Percentiles rank a stretch among this genome's conserved stretches.
phyloP scores from a whole-genome alignment of 2,113 vertebrate genomes.

The Baryphthengus martii region DNA sequence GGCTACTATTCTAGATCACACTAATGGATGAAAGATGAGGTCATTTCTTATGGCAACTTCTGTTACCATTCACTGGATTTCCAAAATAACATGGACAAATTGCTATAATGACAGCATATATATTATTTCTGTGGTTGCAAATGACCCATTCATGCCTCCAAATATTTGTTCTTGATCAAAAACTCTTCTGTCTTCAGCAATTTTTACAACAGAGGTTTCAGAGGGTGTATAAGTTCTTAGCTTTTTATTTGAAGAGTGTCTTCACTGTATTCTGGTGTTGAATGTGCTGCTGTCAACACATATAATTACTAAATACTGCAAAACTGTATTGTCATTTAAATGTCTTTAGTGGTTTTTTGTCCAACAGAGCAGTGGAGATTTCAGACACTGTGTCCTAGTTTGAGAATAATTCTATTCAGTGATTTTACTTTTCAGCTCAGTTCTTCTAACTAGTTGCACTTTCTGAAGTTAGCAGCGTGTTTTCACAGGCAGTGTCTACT shows the following conservation, averaged over 20 bases:
- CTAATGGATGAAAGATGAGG: not conserved
- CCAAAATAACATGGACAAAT: not conserved
- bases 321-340: not conserved
- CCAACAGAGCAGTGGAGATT: not conserved
- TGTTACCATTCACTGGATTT: not conserved
- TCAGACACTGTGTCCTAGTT: no score
- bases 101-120: accelerated
- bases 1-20: not conserved
- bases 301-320: not conserved
- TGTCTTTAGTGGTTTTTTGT: not conserved
- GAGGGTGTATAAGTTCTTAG: not conserved
- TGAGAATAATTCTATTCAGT: no score
- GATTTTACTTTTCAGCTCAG: no score
- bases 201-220: not conserved
- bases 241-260: not conserved
- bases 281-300: not conserved
- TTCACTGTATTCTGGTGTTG: not conserved
- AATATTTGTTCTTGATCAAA: not conserved
- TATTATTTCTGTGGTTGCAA: not conserved
- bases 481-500: no score
- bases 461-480: no score
- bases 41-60: not conserved
- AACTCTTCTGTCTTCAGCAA: not conserved
- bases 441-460: no score
- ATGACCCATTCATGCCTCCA: not conserved